Conservation (phyloP, 2,113 vertebrate genomes). For the Puma concolor region DNA sequence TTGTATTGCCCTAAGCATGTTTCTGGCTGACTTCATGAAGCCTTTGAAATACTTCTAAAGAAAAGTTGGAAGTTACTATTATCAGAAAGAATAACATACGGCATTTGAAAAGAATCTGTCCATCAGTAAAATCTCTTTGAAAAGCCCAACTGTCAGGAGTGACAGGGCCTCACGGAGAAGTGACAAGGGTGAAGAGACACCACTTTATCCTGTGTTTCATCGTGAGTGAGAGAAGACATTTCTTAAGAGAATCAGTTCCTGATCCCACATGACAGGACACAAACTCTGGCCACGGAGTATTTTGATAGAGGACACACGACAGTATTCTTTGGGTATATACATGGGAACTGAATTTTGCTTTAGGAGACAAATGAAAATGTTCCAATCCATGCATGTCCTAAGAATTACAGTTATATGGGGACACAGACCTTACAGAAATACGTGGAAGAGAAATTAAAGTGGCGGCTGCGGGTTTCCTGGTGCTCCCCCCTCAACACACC, state of each 20-base stretch:
- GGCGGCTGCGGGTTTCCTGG: accelerated
- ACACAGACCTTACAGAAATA: not conserved
- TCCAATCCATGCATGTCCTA: not conserved
- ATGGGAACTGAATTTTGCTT: not conserved
- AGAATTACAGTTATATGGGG: not conserved
- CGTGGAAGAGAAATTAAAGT: accelerated
- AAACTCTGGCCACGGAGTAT: too few species aligned
- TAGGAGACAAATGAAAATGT: not conserved
- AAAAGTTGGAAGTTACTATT: not conserved
- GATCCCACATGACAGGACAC: accelerated
- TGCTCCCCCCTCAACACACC: accelerated
- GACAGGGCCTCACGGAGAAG: not conserved
- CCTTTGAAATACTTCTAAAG: not conserved
- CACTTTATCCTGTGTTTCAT: not conserved
- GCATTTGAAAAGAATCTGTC: not conserved
- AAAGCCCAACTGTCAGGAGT: not conserved
- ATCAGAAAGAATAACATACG: not conserved
- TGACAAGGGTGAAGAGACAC: not conserved
- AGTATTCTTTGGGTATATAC: accelerated
- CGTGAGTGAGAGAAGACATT: not conserved
- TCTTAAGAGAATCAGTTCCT: not conserved
- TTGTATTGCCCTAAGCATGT: not conserved
- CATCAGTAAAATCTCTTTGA: not conserved
- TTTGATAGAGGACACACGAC: accelerated
- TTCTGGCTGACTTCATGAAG: not conserved